Conservation (phyloP, 2,797 vertebrate species). For the Lutjanus campechanus region DNA sequence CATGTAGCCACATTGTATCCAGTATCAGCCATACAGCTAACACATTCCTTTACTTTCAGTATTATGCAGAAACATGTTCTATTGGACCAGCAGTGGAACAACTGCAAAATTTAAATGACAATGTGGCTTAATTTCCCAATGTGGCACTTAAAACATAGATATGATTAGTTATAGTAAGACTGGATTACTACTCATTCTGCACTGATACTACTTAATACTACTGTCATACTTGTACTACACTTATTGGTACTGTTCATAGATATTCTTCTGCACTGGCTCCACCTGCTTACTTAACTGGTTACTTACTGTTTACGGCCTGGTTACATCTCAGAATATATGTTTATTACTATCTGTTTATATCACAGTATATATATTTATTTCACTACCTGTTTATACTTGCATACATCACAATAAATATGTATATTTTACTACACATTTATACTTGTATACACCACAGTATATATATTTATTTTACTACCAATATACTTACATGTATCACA, state of each 20-base stretch:
- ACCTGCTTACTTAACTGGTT: background rate
- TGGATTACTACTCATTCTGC: background rate
- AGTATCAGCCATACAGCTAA: background rate
- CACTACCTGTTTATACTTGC: background rate
- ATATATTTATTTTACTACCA: background rate
- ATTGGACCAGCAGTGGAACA: background rate
- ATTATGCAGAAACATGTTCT: background rate
- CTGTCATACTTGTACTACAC: background rate
- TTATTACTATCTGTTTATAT: background rate
- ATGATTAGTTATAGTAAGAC: slow-evolving; percentile 16
- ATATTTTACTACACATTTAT: no score
- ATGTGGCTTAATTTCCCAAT: background rate
- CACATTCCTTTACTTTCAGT: background rate
- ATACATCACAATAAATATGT: background rate
- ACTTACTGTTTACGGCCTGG: background rate
- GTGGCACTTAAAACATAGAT: background rate
- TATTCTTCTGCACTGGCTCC: background rate
- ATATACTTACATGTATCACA: no score
- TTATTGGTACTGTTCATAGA: background rate
- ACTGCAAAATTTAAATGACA: slow-evolving; percentile 1
- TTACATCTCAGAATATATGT: background rate
- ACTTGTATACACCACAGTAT: background rate
- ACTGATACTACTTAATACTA: background rate
- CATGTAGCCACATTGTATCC: background rate
- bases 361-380: no score